Conservation (phyloP, 2,797 vertebrate species). For the Thunnus albacares region DNA sequence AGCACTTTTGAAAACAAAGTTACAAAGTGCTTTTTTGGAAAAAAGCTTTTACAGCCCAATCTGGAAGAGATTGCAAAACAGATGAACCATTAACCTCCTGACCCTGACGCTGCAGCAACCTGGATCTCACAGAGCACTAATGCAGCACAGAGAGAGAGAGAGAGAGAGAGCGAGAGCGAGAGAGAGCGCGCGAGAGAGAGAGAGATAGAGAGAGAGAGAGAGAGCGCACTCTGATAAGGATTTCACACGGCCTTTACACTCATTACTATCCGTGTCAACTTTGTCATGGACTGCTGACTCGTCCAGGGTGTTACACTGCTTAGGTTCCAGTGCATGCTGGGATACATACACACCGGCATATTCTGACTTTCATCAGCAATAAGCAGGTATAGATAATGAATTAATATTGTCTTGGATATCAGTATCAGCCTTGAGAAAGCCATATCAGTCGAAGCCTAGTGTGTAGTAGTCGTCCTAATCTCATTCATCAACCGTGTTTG, state of each 20-base stretch:
- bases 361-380: neutral
- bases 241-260: slow-evolving; percentile 4
- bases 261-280: neutral
- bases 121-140: neutral
- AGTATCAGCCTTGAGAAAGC: neutral
- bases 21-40: too few species aligned
- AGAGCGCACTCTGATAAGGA: slow-evolving; percentile 1
- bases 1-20: too few species aligned
- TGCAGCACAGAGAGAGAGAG: neutral
- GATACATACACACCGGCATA: neutral
- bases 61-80: slow-evolving; percentile 6
- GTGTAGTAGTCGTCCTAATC: slow-evolving; percentile 17
- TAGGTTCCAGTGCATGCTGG: neutral
- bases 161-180: neutral
- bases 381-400: neutral
- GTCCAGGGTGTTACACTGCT: neutral
- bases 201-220: neutral
- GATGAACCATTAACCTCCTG: slow-evolving; percentile 32
- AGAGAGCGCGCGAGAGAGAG: neutral
- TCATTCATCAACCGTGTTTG: slow-evolving; percentile 35
- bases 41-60: too few species aligned
- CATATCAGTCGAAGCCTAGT: neutral
- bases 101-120: slow-evolving; percentile 2
- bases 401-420: neutral
- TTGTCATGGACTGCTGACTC: neutral